These are phyloP conservation scores for Micoletzkya japonica DNA, from an alignment of 2,888 invertebrate species.

Conservation along the genomic window DNA sequence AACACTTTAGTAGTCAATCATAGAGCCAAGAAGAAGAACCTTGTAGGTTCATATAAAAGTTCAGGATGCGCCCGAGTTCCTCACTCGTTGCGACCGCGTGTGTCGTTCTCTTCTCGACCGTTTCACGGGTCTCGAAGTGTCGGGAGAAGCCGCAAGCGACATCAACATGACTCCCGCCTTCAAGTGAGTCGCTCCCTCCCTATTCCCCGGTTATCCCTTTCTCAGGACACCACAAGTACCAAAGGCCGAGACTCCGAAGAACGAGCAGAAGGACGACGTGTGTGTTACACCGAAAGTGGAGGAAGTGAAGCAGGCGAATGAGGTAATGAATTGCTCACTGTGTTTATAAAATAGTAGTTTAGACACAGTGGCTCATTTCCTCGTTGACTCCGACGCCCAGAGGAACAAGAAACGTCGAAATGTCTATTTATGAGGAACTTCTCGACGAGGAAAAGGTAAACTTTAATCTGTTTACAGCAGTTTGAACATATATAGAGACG, in stretches of 20 bases:
- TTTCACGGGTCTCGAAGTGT: slow-evolving; percentile 23
- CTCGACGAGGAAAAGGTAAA: slow-evolving; percentile 25
- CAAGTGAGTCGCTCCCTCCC: slow-evolving; percentile 5
- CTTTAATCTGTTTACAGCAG: not conserved
- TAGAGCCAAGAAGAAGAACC: not conserved
- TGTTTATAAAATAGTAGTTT: not conserved
- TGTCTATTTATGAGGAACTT: slow-evolving; percentile 14
- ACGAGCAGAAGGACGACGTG: not conserved
- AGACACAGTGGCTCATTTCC: slow-evolving; percentile 15
- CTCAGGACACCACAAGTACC: slow-evolving; percentile 20
- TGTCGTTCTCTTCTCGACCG: slow-evolving; percentile 22
- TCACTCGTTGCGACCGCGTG: slow-evolving; percentile 22
- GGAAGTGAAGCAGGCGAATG: not conserved
- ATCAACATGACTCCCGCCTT: slow-evolving; percentile 20
- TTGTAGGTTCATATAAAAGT: not conserved
- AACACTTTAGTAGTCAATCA: not conserved
- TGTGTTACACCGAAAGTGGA: slow-evolving; percentile 13
- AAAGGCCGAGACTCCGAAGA: not conserved
- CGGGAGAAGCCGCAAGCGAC: not conserved
- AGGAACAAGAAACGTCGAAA: not conserved
- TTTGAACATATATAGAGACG: too few relatives aligned
- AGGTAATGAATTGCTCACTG: not conserved
- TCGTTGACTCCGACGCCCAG: slow-evolving; percentile 16
- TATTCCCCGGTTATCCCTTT: not conserved
- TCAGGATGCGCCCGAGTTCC: slow-evolving; percentile 24